phyloP scores from a whole-genome alignment of 1,140 invertebrate genomes.

The Conus ventricosus region DNA sequence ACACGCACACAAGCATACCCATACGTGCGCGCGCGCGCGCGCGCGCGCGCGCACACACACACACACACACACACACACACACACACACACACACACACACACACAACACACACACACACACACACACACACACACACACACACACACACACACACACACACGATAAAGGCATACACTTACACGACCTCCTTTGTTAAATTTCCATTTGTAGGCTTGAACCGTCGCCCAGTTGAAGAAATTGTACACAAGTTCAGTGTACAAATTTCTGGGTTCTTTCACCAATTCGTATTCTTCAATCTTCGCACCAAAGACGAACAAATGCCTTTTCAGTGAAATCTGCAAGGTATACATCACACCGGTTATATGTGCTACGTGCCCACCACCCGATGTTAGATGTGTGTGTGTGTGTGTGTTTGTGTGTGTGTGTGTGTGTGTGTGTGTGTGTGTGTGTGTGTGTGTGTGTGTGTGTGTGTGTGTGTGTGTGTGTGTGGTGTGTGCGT shows the following conservation, averaged over 20 bases:
- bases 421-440: background rate
- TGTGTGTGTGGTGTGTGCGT: too few species aligned
- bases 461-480: too few species aligned
- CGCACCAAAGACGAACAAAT: constrained; percentile 46
- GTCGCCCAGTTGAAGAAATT: constrained; percentile 54
- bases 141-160: constrained; percentile 5
- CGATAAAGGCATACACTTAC: constrained; percentile 18
- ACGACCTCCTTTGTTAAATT: constrained; percentile 36
- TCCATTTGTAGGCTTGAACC: constrained; percentile 50
- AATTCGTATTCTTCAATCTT: constrained; percentile 37
- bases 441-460: background rate
- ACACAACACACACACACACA: background rate
- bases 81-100: background rate
- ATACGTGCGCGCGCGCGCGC: background rate
- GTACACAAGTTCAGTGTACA: constrained; percentile 39
- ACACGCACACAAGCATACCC: background rate
- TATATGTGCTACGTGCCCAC: too few species aligned
- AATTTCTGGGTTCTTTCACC: background rate
- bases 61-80: background rate
- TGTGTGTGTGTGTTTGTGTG: too few species aligned
- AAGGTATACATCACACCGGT: background rate
- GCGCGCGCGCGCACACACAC: background rate
- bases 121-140: constrained; percentile 8
- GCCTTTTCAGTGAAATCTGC: constrained; percentile 42
- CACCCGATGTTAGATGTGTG: too few species aligned